Evolutionary conservation across 2,797 vertebrate genomes (phyloP).

Genomic region (Alexandromys oeconomus): DNA sequence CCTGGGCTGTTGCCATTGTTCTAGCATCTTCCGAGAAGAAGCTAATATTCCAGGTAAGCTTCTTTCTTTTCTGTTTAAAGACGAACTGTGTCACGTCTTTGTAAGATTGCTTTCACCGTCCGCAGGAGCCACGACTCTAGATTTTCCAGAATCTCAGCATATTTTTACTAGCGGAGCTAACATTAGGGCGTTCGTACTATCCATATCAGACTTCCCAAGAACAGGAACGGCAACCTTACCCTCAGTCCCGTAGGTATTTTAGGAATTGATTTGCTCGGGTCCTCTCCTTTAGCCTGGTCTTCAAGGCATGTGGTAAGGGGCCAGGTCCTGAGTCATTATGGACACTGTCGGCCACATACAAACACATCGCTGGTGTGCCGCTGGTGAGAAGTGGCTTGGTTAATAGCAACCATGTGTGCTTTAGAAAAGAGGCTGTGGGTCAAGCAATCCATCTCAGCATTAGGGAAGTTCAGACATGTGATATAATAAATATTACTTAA

Average conservation of each 20-base stretch:
- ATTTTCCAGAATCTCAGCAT: not conserved
- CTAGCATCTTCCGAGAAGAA: no score
- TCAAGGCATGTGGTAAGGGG: not conserved
- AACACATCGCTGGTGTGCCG: not conserved
- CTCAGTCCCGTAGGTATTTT: not conserved
- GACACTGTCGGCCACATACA: not conserved
- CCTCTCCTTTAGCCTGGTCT: not conserved
- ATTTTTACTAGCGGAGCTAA: not conserved
- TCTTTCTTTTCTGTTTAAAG: not conserved
- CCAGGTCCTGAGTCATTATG: not conserved
- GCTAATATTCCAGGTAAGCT: not conserved
- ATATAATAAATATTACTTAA: not conserved
- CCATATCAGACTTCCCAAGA: not conserved
- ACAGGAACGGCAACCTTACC: not conserved
- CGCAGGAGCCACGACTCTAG: not conserved
- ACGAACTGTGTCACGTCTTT: not conserved
- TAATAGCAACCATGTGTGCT: not conserved
- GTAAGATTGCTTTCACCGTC: not conserved
- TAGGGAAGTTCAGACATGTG: not conserved
- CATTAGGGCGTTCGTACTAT: not conserved
- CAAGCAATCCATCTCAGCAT: no score
- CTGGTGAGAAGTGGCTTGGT: not conserved
- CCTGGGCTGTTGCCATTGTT: not conserved
- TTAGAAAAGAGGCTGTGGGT: not conserved
- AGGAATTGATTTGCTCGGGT: not conserved